A percentile compares a stretch with the other conserved stretches of the same genome.
Evolutionary conservation across 2,113 vertebrate species (phyloP).

Genomic region (Gobius niger): DNA sequence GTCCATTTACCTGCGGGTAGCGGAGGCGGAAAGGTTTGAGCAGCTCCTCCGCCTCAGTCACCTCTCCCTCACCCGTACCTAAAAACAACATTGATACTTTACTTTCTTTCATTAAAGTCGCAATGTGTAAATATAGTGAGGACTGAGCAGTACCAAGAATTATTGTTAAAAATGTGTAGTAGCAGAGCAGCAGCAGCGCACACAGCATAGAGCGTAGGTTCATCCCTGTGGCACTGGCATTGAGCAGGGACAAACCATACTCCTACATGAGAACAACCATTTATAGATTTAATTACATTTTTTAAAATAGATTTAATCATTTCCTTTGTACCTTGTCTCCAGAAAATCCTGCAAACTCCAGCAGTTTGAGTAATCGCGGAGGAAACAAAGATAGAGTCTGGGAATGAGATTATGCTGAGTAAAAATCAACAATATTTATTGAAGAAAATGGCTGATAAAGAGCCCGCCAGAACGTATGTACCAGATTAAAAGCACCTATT

Average conservation of each 20-base stretch:
- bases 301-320: not conserved
- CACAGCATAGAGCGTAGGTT: constrained; percentile 83
- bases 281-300: not conserved
- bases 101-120: not conserved
- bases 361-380: constrained; percentile 77
- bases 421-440: not conserved
- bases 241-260: constrained; percentile 78
- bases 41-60: constrained; percentile 76
- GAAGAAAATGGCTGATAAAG: not conserved
- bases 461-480: constrained; percentile 49
- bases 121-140: not conserved
- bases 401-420: constrained; percentile 15
- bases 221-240: constrained; percentile 66
- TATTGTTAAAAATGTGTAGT: constrained; percentile 83
- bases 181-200: constrained; percentile 80
- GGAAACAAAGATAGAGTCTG: constrained; percentile 84
- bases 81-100: not conserved
- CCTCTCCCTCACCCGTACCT: constrained; percentile 82
- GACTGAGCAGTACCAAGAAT: constrained; percentile 71
- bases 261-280: constrained; percentile 64
- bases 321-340: constrained; percentile 77
- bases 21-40: constrained; percentile 77
- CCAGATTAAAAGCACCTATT: constrained; percentile 83
- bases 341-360: constrained; percentile 85
- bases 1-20: constrained; percentile 71